Base-by-base conservation (phyloP, 2,797 vertebrate species). In the Protonibea diacanthus region DNA sequence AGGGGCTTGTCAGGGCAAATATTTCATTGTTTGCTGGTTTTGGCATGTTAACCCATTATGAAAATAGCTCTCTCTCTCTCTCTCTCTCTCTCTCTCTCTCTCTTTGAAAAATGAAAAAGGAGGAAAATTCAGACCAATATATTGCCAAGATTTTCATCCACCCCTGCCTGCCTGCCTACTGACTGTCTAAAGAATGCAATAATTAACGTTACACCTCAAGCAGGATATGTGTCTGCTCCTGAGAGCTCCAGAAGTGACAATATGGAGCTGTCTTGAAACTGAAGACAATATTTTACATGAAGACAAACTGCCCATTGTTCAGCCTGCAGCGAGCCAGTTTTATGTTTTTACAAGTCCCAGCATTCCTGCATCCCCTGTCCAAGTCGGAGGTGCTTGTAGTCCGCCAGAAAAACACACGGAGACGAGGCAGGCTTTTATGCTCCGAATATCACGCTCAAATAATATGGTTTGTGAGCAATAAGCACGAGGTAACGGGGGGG, bases 241-340 rank as follows among this genome's bases (percentile, higher is more conserved):
- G 20, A 53, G 52, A 59, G 57, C 60, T 61, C n/a, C 8, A 21
- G 56, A 76, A 42, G 9, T 74, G 72, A 77, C 80, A 80, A 55
- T 60, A 61, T 14, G 17, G 44, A 20, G 17, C 20, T 53, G 53
- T 71, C 21, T 57, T 71, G 5, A 55, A 72, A 76, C 69, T 29
- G 63, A 23, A 75, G 38, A 74, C 58, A 60, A 65, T 55, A 78
- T 84, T 83, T 86, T 8, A 75, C 40, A 66, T 65, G 49, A 74
- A 65, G 66, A 91, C 69, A 81, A 76, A 81, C 75, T 82, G 81
- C 38, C 76, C 84, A 88, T 93, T 91, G 90, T 94, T 90, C 69
- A 58, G 59, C 71, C 69, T 66, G 61, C 83, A 88, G 86, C 64
- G 13, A 79, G 56, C 7, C 74, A 66, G 55, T 74, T 81, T 74